These are phyloP conservation scores for Zosterops lateralis DNA, from an alignment of 2,113 vertebrate genomes.

Conservation along the genomic window DNA sequence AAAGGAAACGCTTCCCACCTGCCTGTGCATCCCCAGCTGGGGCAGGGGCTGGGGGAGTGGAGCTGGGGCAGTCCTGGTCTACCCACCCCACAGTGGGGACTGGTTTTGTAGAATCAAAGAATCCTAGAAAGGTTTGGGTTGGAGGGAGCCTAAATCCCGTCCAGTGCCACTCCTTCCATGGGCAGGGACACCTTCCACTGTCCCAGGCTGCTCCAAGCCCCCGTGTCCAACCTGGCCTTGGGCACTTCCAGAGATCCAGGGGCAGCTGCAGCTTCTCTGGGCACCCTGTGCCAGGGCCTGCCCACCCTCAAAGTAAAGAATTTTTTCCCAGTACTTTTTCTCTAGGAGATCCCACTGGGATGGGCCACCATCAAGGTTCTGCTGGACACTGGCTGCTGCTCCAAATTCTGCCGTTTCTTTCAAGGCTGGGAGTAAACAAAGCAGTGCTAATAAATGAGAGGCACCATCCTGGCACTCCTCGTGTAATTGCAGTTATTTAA, in stretches of 20 bases:
- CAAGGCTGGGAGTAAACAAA: not conserved
- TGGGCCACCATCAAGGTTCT: accelerated
- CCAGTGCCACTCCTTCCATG: not conserved
- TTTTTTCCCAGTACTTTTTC: not conserved
- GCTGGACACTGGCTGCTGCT: not conserved
- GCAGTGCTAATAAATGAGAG: not conserved
- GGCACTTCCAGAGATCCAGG: not conserved
- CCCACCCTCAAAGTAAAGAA: not conserved
- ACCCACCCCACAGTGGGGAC: accelerated
- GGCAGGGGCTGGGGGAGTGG: not conserved
- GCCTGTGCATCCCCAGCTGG: not conserved
- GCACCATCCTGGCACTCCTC: not conserved
- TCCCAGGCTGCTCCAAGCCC: not conserved
- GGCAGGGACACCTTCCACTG: not conserved
- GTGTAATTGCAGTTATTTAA: not conserved
- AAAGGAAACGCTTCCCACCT: not conserved
- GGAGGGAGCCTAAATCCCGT: not conserved
- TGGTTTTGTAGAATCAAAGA: not conserved
- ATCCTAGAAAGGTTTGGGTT: not conserved
- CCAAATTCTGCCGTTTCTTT: not conserved
- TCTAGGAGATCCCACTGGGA: not conserved
- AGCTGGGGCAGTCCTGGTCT: not conserved
- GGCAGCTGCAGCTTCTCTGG: not conserved
- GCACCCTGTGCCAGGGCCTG: not conserved
- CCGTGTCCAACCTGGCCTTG: not conserved